Evolutionary conservation across 1,140 invertebrate genomes (phyloP).

Genomic region (Scaptomyza pallida): DNA sequence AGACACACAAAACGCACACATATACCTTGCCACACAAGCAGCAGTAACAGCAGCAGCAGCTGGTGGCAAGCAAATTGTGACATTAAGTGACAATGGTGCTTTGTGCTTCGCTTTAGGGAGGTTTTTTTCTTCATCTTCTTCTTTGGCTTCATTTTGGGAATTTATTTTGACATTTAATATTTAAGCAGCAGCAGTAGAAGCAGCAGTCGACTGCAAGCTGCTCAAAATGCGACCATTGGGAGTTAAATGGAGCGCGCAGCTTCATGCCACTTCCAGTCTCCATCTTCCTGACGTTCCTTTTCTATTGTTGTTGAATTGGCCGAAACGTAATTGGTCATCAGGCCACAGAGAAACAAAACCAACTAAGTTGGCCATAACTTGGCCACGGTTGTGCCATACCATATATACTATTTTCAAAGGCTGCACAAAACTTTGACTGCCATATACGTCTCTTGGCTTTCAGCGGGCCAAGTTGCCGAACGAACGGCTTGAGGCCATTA

Average conservation of each 20-base stretch:
- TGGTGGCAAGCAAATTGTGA: slow-evolving; percentile 20
- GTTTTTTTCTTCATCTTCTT: not conserved
- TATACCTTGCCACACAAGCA: slow-evolving; percentile 4
- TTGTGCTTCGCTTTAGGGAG: slow-evolving; percentile 9
- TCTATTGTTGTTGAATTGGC: slow-evolving; percentile 18
- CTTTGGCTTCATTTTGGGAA: slow-evolving; percentile 22
- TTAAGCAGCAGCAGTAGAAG: slow-evolving; percentile 49
- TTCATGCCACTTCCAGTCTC: not conserved
- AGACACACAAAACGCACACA: slow-evolving; percentile 6
- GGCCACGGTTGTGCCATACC: slow-evolving; percentile 16
- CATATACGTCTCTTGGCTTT: slow-evolving; percentile 39
- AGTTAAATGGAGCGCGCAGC: slow-evolving; percentile 49
- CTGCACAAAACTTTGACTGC: slow-evolving; percentile 39
- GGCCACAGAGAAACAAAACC: slow-evolving; percentile 30
- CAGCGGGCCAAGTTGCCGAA: slow-evolving; percentile 22
- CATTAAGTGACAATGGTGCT: slow-evolving; percentile 23
- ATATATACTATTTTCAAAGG: slow-evolving; percentile 1
- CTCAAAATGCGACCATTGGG: slow-evolving; percentile 55
- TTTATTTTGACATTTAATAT: slow-evolving; percentile 57
- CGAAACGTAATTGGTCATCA: slow-evolving; percentile 46
- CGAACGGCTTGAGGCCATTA: slow-evolving; percentile 24
- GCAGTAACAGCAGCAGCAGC: slow-evolving; percentile 23
- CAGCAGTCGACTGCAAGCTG: slow-evolving; percentile 27
- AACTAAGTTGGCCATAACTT: slow-evolving; percentile 47
- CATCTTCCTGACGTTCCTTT: not conserved